Base-by-base conservation (phyloP, 2,888 invertebrate species). In the Campoplex capitator region DNA sequence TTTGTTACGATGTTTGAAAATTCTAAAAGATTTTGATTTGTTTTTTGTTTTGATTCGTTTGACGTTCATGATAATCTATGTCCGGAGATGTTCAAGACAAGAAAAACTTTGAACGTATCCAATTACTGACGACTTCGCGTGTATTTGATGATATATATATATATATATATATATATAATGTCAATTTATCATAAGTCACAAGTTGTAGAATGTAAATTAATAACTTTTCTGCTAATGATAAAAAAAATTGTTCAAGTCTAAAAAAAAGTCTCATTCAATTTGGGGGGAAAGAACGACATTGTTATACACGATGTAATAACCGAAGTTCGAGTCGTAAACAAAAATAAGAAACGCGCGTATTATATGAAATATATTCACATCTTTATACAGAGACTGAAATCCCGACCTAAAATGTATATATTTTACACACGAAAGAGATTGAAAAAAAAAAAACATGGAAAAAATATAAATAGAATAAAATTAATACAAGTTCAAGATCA, bases 311-410 rank as follows among this genome's bases (percentile, higher is more conserved):
- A 68, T 38, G 23, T 68, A n/a, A 2, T 11, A n/a, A 23, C 51
- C 38, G 32, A 54, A 62, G 32, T 62, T 9, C 32, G 38, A 48
- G 38, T 71, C 62, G 76, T 18, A 35, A 70, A 71, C 18, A 58
- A 42, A 68, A 85, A 75, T 84, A 73, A 45, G 48, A 35, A 73
- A 68, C 38, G 62, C 80, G 73, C 71, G 80, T 74, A 70, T 85
- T 76, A 79, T 78, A 85, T 79, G 86, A 82, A 89, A 90, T 89
- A 87, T 90, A 90, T 91, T 91, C 89, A 90, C 90, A 91, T 91
- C 91, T 92, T 89, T 90, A 91, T 90, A 92, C 91, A 91, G 92
- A 92, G 92, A 92, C 92, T 92, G 92, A 92, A 92, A 91, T 89
- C 91, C 91, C 91, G 92, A 92, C 90, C 91, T 92, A 91, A 91